Base-by-base conservation (phyloP, 2,113 vertebrate species). In the Oryzias javanicus region DNA sequence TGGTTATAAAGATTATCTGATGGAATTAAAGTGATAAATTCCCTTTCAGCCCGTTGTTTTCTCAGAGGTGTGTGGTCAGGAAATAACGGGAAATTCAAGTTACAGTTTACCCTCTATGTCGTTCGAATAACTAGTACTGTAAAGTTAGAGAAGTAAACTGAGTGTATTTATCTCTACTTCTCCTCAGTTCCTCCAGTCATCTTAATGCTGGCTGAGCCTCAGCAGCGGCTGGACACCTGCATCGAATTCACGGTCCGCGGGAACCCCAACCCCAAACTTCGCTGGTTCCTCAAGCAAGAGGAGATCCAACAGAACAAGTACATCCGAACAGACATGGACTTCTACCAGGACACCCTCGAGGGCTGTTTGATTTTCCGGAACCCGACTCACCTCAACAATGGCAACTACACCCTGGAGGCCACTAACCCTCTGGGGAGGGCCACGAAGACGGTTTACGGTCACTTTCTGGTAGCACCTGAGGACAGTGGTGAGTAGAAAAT, bases 381-480 rank as follows among this genome's bases (percentile, higher is more conserved):
- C 78, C 97, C 97, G 20, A 98, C 97, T 0, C 96, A 99, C 86
- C 93, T 94, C 77, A 94, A 99, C 89, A 99, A 99, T 0, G 97
- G 97, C 70, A 97, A 99, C 92, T 99, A 98, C 84, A 99, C 97
- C 0, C 93, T 99, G 42, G 90, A 96, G 70, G 97, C 95, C 55
- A 93, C 90, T 73, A 99, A 99, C 86, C 79, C 90, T 0, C 76
- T 98, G 71, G 97, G 97, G 52, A 92, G 91, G 0, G 94, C 93
- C 84, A 94, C 91, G 60, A 95, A 97, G 90, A 96, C 95, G 0
- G 93, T 99, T 78, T 93, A 91, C 2, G 97, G 94, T 49, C 94
- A 97, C 83, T 99, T 99, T 85, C 93, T 99, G 67, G 84, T 90
- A 48, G 90, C 91, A 13, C 94, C 94, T 0, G 81, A 89, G 0